phyloP scores from a whole-genome alignment of 2,797 vertebrate species.

The Microtus obscurus region DNA sequence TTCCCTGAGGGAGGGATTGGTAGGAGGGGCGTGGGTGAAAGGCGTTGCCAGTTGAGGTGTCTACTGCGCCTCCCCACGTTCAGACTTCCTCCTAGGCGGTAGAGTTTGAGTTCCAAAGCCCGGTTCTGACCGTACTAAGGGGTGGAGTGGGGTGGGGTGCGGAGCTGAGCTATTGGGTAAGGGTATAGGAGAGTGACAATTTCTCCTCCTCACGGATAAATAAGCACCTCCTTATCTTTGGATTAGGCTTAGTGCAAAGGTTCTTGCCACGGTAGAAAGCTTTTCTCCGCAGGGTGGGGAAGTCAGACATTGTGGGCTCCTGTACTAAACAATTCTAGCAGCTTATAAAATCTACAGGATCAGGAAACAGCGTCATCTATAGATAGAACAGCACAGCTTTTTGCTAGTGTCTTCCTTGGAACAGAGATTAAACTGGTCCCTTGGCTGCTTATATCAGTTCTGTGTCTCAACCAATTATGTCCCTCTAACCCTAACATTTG shows the following conservation, averaged over 20 bases:
- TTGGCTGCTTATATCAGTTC: not conserved
- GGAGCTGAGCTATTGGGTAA: not conserved
- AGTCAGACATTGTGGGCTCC: slow-evolving; percentile 48
- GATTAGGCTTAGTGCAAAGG: slow-evolving; percentile 61
- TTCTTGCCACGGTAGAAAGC: slow-evolving; percentile 48
- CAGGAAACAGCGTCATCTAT: slow-evolving; percentile 86
- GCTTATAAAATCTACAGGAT: slow-evolving; percentile 37
- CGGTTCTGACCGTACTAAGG: not conserved
- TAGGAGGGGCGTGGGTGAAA: slow-evolving; percentile 73
- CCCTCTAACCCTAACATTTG: slow-evolving; percentile 12
- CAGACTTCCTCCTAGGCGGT: slow-evolving; percentile 33
- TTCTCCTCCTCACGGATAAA: slow-evolving; percentile 56
- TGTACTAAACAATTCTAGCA: slow-evolving; percentile 52
- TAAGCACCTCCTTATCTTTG: slow-evolving; percentile 75
- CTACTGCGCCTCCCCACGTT: slow-evolving; percentile 48
- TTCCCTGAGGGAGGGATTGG: slow-evolving; percentile 42
- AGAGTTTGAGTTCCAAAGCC: slow-evolving; percentile 64
- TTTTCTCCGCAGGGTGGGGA: slow-evolving; percentile 22
- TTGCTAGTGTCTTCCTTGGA: slow-evolving; percentile 12
- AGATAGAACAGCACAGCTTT: slow-evolving; percentile 72
- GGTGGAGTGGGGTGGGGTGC: too few relatives aligned
- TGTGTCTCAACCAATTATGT: slow-evolving; percentile 37
- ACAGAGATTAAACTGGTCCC: slow-evolving; percentile 17
- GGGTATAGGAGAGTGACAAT: not conserved
- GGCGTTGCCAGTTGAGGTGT: not conserved